These are phyloP conservation scores for Auanema sp. DNA, from an alignment of 2,888 invertebrate species.

Conservation along the genomic window DNA sequence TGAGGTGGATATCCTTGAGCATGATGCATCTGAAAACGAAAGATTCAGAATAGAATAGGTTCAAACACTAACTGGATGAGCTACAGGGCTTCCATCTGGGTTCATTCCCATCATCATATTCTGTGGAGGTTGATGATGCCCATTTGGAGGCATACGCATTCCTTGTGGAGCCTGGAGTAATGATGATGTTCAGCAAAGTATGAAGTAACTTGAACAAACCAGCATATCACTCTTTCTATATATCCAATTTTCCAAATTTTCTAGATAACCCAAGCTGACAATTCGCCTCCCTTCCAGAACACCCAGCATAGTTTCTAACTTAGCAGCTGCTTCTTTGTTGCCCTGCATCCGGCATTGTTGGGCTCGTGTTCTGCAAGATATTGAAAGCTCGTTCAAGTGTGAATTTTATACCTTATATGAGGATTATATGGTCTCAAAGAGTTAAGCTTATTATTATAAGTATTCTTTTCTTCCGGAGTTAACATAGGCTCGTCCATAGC, in stretches of 20 bases:
- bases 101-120: no score
- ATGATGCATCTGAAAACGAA: no score
- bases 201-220: no score
- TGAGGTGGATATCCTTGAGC: no score
- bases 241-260: slow-evolving; percentile 49
- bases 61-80: no score
- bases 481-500: slow-evolving; percentile 16
- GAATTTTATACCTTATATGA: slow-evolving; percentile 28
- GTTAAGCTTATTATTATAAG: slow-evolving; percentile 38
- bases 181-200: no score
- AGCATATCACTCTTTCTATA: slow-evolving; percentile 47
- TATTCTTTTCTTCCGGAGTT: slow-evolving; percentile 24
- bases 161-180: no score
- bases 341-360: slow-evolving; percentile 35
- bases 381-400: no score
- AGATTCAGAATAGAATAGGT: no score
- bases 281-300: slow-evolving; percentile 48
- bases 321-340: slow-evolving; percentile 40
- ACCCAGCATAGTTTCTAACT: slow-evolving; percentile 46
- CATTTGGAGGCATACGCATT: no score
- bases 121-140: no score
- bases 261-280: slow-evolving; percentile 46
- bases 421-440: slow-evolving; percentile 36
- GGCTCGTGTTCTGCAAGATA: slow-evolving; percentile 30
- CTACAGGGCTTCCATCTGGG: no score